These are phyloP conservation scores for Tolmerus cingulatus DNA, from an alignment of 2,888 invertebrate genomes.

Conservation along the genomic window DNA sequence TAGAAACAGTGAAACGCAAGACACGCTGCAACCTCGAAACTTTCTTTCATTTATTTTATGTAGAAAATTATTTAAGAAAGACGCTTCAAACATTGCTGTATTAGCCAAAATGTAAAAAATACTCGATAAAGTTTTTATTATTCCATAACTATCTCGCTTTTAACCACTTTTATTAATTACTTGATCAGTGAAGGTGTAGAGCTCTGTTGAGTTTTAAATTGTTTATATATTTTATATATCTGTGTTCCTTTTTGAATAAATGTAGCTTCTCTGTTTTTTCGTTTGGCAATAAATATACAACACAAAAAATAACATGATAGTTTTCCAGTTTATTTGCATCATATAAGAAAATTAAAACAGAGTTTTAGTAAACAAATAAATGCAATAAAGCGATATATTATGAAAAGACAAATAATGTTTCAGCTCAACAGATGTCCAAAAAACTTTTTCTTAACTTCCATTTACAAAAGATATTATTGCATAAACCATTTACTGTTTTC, in stretches of 20 bases:
- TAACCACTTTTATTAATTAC: neutral
- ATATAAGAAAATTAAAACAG: neutral
- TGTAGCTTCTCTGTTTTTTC: slow-evolving; percentile 46
- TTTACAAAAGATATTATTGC: slow-evolving; percentile 10
- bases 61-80: neutral
- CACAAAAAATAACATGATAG: slow-evolving; percentile 5
- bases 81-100: neutral
- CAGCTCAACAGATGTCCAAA: slow-evolving; percentile 45
- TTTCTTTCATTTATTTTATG: neutral
- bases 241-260: slow-evolving; percentile 42
- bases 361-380: neutral
- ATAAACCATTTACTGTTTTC: slow-evolving; percentile 6
- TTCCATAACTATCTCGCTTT: neutral
- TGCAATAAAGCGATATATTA: neutral
- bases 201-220: slow-evolving; percentile 44
- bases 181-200: slow-evolving; percentile 43
- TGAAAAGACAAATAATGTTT: neutral
- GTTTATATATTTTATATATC: neutral
- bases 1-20: neutral
- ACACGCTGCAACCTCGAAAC: neutral
- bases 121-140: neutral
- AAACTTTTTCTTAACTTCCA: slow-evolving; percentile 44
- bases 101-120: slow-evolving; percentile 23
- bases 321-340: neutral
- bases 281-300: slow-evolving; percentile 32